Conservation (phyloP, 2,113 vertebrate species). For the Phylloscopus trochilus region DNA sequence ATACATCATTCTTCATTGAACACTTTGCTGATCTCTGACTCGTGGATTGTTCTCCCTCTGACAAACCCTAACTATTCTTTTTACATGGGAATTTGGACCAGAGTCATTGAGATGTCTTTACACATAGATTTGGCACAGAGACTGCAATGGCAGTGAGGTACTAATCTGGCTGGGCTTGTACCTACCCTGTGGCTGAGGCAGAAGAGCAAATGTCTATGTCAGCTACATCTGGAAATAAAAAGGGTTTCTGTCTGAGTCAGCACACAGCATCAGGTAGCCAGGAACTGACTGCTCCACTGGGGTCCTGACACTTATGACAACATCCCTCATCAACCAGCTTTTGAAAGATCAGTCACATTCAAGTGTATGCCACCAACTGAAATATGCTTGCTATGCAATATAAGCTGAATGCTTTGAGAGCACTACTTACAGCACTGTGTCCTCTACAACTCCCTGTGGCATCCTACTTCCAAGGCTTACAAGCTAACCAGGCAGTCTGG, state of each 20-base stretch:
- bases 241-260: neutral
- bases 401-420: neutral
- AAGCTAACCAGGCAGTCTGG: neutral
- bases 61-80: neutral
- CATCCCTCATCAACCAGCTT: neutral
- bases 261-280: neutral
- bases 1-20: neutral
- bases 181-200: neutral
- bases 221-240: neutral
- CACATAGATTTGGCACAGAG: neutral
- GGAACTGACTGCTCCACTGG: neutral
- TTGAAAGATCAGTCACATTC: neutral
- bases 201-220: neutral
- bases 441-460: neutral
- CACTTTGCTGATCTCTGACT: neutral
- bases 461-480: neutral
- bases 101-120: neutral
- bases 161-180: neutral
- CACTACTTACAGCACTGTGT: neutral
- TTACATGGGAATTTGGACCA: neutral
- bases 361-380: neutral
- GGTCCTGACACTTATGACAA: neutral
- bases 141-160: neutral
- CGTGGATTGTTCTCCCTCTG: neutral
- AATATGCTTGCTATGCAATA: neutral